Evolutionary conservation across 2,113 vertebrate genomes (phyloP).

Genomic region (Catharus bicknelli): DNA sequence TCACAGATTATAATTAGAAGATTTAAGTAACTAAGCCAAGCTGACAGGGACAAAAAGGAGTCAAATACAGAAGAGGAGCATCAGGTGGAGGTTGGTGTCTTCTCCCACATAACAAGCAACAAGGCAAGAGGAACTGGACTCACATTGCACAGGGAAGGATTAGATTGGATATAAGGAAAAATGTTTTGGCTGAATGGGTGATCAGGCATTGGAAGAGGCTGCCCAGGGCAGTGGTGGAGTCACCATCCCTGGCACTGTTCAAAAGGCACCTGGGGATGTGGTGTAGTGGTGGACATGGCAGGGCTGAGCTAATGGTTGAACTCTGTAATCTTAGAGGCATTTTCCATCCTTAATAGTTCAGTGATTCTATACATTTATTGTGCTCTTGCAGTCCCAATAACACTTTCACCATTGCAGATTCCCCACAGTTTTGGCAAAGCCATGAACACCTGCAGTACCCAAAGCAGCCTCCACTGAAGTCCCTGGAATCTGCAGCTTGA

Average conservation of each 20-base stretch:
- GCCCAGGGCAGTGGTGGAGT: background rate
- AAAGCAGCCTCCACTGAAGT: background rate
- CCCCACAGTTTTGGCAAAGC: background rate
- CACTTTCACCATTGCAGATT: background rate
- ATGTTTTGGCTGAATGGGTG: background rate
- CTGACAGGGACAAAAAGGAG: conserved; percentile 8
- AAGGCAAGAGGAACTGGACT: background rate
- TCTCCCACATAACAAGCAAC: background rate
- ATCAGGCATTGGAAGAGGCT: background rate
- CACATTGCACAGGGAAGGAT: background rate
- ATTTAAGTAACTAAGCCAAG: background rate
- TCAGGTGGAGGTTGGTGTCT: background rate
- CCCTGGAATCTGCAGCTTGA: background rate
- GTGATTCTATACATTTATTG: background rate
- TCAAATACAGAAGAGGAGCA: background rate
- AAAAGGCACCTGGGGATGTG: rapidly evolving
- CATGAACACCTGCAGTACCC: background rate
- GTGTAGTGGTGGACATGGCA: background rate
- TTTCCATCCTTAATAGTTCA: background rate
- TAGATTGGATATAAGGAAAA: background rate
- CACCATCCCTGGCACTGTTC: background rate
- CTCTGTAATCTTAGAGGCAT: background rate
- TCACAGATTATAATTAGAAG: conserved; percentile 20
- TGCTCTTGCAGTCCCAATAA: background rate
- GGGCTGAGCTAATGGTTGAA: background rate